Conservation (phyloP, 2,888 invertebrate genomes). For the Ctena decussata region DNA sequence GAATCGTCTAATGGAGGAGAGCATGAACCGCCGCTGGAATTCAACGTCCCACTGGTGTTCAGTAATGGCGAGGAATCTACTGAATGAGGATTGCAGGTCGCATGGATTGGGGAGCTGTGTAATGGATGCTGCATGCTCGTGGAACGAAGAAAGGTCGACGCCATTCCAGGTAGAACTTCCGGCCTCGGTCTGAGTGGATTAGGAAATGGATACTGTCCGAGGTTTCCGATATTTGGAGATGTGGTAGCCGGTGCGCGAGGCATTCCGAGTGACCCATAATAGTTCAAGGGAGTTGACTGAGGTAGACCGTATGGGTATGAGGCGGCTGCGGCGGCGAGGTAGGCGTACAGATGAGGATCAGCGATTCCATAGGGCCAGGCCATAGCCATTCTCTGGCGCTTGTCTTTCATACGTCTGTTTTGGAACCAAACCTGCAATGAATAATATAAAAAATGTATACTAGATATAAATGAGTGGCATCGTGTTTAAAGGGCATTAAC, state of each 20-base stretch:
- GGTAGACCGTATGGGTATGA: conserved; percentile 79
- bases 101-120: conserved; percentile 44
- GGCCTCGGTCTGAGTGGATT: conserved; percentile 71
- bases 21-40: conserved; percentile 60
- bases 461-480: no score
- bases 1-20: conserved; percentile 60
- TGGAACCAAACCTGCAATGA: conserved; percentile 95
- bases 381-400: conserved; percentile 96
- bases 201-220: conserved; percentile 69
- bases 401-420: conserved; percentile 98
- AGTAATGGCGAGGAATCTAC: conserved; percentile 30
- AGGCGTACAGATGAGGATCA: conserved; percentile 96
- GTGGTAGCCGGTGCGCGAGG: conserved; percentile 53
- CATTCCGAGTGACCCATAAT: conserved; percentile 76
- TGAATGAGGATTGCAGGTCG: conserved; percentile 32
- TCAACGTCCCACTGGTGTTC: conserved; percentile 53
- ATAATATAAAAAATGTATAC: no score
- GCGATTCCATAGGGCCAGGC: conserved; percentile 94
- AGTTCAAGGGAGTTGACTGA: conserved; percentile 73
- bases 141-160: conserved; percentile 64
- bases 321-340: conserved; percentile 94
- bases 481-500: no score
- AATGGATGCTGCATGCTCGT: conserved; percentile 53
- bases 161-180: conserved; percentile 71
- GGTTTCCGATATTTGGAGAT: conserved; percentile 49